Evolutionary conservation across 2,113 vertebrate species (phyloP).

Genomic region (Antennarius striatus): DNA sequence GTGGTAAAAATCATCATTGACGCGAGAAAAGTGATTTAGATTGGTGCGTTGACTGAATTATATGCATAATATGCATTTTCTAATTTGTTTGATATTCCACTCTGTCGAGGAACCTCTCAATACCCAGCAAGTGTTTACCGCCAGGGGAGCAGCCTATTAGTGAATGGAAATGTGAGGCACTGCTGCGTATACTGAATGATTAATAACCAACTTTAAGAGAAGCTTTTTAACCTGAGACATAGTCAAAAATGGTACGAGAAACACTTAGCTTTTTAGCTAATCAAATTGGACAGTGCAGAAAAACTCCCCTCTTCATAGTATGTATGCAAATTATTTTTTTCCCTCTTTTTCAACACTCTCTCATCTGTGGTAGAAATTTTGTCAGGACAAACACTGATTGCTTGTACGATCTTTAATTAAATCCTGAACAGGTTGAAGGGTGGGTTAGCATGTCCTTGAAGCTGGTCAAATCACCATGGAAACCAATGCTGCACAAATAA

Average conservation of each 20-base stretch:
- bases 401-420: constrained; percentile 2
- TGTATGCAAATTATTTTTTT: background rate
- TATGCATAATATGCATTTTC: constrained; percentile 5
- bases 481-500: too few species aligned
- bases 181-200: constrained; percentile 12
- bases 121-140: constrained; percentile 3
- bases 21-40: too few species aligned
- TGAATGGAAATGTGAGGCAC: constrained; percentile 26
- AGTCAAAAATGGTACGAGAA: constrained; percentile 21
- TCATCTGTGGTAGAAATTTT: constrained; percentile 18
- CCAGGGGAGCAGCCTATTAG: constrained; percentile 29
- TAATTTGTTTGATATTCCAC: background rate
- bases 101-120: too few species aligned
- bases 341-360: background rate
- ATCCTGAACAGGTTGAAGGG: too few species aligned
- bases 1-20: too few species aligned
- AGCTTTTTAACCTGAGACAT: constrained; percentile 20
- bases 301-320: background rate
- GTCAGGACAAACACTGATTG: constrained; percentile 15
- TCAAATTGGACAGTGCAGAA: constrained; percentile 11
- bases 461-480: too few species aligned
- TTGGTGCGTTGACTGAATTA: background rate
- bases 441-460: too few species aligned
- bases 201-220: constrained; percentile 33
- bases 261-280: constrained; percentile 30